phyloP scores from a whole-genome alignment of 1,140 invertebrate species.

The Parapsyche elsis region DNA sequence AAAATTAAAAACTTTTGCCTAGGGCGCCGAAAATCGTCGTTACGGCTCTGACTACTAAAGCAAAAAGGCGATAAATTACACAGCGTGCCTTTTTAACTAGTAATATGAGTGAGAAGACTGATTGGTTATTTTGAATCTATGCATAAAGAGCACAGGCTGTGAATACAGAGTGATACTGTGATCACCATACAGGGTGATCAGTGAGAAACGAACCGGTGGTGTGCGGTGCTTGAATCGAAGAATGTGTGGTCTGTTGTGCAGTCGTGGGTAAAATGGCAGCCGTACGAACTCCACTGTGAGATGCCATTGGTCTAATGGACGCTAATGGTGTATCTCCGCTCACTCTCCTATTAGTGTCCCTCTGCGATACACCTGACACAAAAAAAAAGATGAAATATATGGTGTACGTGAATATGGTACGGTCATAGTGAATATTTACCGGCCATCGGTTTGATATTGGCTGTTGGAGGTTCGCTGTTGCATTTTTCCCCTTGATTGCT shows the following conservation, averaged over 20 bases:
- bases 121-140: too few species aligned
- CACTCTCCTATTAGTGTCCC: slow-evolving; percentile 71
- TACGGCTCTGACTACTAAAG: too few species aligned
- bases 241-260: slow-evolving; percentile 27
- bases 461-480: slow-evolving; percentile 83
- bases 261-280: slow-evolving; percentile 83
- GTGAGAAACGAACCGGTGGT: slow-evolving; percentile 65
- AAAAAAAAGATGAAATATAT: neutral
- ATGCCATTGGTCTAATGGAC: slow-evolving; percentile 93
- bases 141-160: too few species aligned
- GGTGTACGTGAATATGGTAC: neutral
- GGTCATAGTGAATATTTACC: slow-evolving; percentile 68
- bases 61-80: too few species aligned
- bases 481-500: slow-evolving; percentile 75
- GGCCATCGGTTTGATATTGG: slow-evolving; percentile 95
- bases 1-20: too few species aligned
- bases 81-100: too few species aligned
- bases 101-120: too few species aligned
- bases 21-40: too few species aligned
- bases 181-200: too few species aligned
- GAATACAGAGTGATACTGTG: too few species aligned
- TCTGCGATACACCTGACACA: slow-evolving; percentile 62
- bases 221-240: slow-evolving; percentile 63
- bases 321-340: slow-evolving; percentile 85
- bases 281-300: slow-evolving; percentile 75